These are phyloP conservation scores for Crenuchus spilurus DNA, from an alignment of 2,797 vertebrate species.

Conservation along the genomic window DNA sequence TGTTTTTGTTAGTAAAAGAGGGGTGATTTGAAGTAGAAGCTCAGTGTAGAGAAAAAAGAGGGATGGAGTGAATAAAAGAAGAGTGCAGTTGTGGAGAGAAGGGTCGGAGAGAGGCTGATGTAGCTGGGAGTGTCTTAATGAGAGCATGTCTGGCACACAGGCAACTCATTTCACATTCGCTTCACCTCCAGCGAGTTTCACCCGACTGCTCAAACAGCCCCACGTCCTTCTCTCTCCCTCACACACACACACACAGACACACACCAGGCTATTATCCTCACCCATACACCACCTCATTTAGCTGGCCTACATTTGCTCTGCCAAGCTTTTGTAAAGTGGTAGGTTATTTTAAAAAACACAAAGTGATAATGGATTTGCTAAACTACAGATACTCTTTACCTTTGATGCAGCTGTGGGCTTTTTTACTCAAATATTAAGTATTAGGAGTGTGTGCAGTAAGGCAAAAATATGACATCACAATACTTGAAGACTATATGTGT, in stretches of 20 bases:
- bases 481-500: too few species aligned
- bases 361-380: too few species aligned
- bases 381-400: too few species aligned
- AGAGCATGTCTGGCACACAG: constrained; percentile 45
- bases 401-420: too few species aligned
- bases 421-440: too few species aligned
- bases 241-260: constrained; percentile 18
- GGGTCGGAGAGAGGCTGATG: constrained; percentile 3
- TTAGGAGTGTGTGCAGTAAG: too few species aligned
- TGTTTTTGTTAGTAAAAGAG: neutral
- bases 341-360: neutral
- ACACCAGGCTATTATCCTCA: constrained; percentile 13
- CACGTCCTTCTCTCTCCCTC: constrained; percentile 9
- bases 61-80: neutral
- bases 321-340: neutral
- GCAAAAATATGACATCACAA: too few species aligned
- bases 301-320: constrained; percentile 3
- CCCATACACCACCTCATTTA: constrained; percentile 8
- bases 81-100: neutral
- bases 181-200: constrained; percentile 51
- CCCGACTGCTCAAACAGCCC: constrained; percentile 13
- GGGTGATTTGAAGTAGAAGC: neutral
- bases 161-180: constrained; percentile 55
- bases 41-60: neutral
- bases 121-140: constrained; percentile 15